Evolutionary conservation across 2,888 invertebrate genomes (phyloP).

Genomic region (Scaptodrosophila latifasciaeformis): DNA sequence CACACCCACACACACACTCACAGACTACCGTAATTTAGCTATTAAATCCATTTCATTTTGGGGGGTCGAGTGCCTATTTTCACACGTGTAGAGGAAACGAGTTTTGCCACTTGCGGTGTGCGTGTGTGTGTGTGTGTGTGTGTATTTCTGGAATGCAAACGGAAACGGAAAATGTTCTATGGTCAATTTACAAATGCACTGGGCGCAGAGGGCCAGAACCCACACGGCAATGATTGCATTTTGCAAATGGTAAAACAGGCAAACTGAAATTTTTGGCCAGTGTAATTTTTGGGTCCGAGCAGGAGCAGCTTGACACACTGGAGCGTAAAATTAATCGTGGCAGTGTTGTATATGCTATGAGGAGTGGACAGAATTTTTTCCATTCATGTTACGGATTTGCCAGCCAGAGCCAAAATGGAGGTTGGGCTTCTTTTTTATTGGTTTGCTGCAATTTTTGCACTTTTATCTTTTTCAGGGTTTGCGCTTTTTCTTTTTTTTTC

Average conservation of each 20-base stretch:
- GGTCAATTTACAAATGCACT: slow-evolving; percentile 48
- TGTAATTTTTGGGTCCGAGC: slow-evolving; percentile 4
- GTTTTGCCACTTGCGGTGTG: slow-evolving; percentile 49
- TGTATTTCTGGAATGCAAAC: slow-evolving; percentile 51
- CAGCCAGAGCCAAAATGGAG: slow-evolving; percentile 5
- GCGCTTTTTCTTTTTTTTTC: slow-evolving; percentile 8
- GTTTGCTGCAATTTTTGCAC: slow-evolving; percentile 25
- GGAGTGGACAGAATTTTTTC: neutral
- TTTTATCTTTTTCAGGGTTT: slow-evolving; percentile 18
- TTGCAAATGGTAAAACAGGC: too few species aligned
- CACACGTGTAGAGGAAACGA: slow-evolving; percentile 35
- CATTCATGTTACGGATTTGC: slow-evolving; percentile 23
- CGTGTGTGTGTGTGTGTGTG: slow-evolving; percentile 10
- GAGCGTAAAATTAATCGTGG: slow-evolving; percentile 73
- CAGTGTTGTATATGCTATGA: slow-evolving; percentile 32
- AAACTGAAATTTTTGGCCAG: slow-evolving; percentile 6
- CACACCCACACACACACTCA: neutral
- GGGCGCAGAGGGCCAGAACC: slow-evolving; percentile 13
- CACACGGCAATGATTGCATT: slow-evolving; percentile 8
- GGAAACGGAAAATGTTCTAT: slow-evolving; percentile 64
- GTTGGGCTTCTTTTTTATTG: slow-evolving; percentile 19
- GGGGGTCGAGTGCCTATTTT: slow-evolving; percentile 9
- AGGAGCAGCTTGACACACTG: slow-evolving; percentile 66
- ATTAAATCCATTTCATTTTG: slow-evolving; percentile 60
- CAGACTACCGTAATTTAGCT: slow-evolving; percentile 58